These are phyloP conservation scores for Callocephalon fimbriatum DNA, from an alignment of 2,113 vertebrate species.

Conservation along the genomic window DNA sequence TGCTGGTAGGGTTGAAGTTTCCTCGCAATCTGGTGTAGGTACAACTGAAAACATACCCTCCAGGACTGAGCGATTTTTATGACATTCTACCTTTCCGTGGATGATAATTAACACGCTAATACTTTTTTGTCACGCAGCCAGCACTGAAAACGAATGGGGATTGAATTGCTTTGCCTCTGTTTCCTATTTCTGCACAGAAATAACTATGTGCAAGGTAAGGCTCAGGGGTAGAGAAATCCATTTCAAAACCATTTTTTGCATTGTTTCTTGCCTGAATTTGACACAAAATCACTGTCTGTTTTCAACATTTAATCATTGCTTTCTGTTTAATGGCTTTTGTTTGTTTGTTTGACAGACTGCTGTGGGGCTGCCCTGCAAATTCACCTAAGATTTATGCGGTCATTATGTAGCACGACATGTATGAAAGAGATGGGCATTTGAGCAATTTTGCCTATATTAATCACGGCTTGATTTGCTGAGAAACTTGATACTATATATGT, in stretches of 20 bases:
- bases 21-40: slow-evolving; percentile 52
- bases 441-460: slow-evolving; percentile 13
- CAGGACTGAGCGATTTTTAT: slow-evolving; percentile 46
- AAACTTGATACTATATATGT: not conserved
- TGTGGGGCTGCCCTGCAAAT: not conserved
- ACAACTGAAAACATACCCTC: slow-evolving; percentile 26
- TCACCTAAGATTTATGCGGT: not conserved
- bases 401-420: not conserved
- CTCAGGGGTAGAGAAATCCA: not conserved
- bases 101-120: slow-evolving; percentile 73
- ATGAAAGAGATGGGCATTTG: not conserved
- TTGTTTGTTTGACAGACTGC: not conserved
- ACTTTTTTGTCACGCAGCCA: slow-evolving; percentile 75
- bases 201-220: slow-evolving; percentile 90
- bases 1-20: slow-evolving; percentile 42
- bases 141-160: slow-evolving; percentile 95
- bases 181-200: slow-evolving; percentile 88
- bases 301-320: slow-evolving; percentile 14
- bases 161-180: slow-evolving; percentile 88
- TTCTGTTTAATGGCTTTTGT: not conserved
- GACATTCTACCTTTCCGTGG: slow-evolving; percentile 22
- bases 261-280: slow-evolving; percentile 53
- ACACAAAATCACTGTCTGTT: not conserved
- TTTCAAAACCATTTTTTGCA: slow-evolving; percentile 6
- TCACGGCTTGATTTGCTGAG: not conserved